Conservation (phyloP, 2,797 vertebrate genomes). For the Microctenopoma stevenorrisi region DNA sequence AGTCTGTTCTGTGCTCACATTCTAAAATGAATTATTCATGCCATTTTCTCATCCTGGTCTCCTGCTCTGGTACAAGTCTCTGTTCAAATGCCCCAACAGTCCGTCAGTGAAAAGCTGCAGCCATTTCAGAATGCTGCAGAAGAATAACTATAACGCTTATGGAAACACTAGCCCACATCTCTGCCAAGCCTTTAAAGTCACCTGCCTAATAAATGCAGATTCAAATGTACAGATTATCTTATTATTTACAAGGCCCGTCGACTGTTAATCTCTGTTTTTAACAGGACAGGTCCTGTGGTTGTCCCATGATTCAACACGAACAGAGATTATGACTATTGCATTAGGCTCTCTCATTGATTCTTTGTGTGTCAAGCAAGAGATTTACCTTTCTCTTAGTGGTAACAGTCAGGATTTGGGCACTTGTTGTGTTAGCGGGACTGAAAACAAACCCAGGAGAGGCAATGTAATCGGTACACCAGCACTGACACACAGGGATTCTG, state of each 20-base stretch:
- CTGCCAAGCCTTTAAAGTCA: not conserved
- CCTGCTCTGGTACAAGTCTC: conserved; percentile 17
- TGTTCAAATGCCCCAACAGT: conserved; percentile 31
- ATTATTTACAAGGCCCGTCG: not conserved
- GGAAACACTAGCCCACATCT: not conserved
- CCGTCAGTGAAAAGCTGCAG: conserved; percentile 28
- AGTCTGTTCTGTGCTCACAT: conserved; percentile 36
- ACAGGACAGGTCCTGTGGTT: conserved; percentile 1
- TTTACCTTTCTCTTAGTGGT: not conserved
- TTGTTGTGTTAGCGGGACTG: conserved; percentile 7
- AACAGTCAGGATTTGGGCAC: not conserved
- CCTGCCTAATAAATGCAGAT: conserved; percentile 2
- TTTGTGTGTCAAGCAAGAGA: not conserved
- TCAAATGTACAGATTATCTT: not conserved
- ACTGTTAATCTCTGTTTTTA: not conserved
- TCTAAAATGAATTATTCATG: conserved; percentile 60
- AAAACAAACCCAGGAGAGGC: conserved; percentile 7
- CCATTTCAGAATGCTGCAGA: conserved; percentile 20
- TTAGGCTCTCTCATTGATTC: not conserved
- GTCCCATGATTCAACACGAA: not conserved
- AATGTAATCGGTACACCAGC: conserved; percentile 5
- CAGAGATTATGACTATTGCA: not conserved
- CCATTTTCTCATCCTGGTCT: conserved; percentile 14
- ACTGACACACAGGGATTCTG: conserved; percentile 8
- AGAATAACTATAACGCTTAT: not conserved